phyloP scores from a whole-genome alignment of 2,797 vertebrate species.

The Sebastes baramenuke region DNA sequence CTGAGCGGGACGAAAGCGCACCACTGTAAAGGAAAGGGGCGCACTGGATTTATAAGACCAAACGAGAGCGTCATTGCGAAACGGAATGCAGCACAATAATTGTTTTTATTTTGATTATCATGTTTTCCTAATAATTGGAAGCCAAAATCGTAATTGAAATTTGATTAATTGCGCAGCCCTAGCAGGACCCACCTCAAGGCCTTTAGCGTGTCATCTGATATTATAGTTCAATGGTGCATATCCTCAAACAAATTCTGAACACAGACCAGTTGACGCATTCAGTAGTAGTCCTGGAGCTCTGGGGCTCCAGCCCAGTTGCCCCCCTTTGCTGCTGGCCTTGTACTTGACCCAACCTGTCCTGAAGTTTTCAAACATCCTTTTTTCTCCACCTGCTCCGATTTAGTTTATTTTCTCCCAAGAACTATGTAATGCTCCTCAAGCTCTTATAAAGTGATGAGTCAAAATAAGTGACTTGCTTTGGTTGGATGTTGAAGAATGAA shows the following conservation, averaged over 20 bases:
- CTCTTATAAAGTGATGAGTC: neutral
- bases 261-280: neutral
- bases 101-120: no score
- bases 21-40: no score
- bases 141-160: no score
- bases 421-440: neutral
- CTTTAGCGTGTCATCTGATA: neutral
- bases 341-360: neutral
- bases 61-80: no score
- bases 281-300: neutral
- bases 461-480: neutral
- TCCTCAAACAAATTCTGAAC: no score
- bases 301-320: neutral
- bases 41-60: no score
- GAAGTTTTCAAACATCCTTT: neutral
- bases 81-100: no score
- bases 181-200: no score
- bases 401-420: neutral
- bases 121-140: no score
- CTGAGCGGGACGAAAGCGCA: no score
- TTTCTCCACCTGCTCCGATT: neutral
- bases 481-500: neutral
- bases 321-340: neutral
- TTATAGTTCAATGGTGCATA: neutral
- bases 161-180: no score